phyloP scores from a whole-genome alignment of 53 echinoderm and acorn worm genomes.

The Apostichopus leukothele region DNA sequence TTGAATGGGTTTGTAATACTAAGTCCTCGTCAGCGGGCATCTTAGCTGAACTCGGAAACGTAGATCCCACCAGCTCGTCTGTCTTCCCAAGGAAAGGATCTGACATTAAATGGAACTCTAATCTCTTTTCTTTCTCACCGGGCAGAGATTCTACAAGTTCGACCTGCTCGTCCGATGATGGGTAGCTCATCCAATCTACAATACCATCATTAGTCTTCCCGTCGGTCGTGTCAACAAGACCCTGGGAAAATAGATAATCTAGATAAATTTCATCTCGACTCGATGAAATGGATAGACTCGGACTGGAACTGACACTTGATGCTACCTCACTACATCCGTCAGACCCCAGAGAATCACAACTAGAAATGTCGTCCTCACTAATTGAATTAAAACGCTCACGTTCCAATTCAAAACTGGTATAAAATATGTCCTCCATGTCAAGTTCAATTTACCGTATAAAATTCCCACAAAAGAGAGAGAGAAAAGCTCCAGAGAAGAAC shows the following conservation, averaged over 20 bases:
- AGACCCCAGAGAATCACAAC: slow-evolving; percentile 59
- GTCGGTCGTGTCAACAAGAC: slow-evolving; percentile 72
- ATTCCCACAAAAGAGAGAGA: neutral
- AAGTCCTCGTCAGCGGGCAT: neutral
- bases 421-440: slow-evolving; percentile 87
- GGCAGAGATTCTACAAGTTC: neutral
- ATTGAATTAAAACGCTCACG: slow-evolving; percentile 87
- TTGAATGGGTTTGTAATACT: neutral
- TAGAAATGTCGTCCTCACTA: slow-evolving; percentile 70
- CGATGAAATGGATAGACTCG: slow-evolving; percentile 35
- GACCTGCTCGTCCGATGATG: slow-evolving; percentile 3
- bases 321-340: slow-evolving; percentile 66
- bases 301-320: slow-evolving; percentile 66
- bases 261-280: slow-evolving; percentile 80
- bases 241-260: slow-evolving; percentile 96
- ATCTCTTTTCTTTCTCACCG: slow-evolving; percentile 12
- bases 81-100: slow-evolving; percentile 45
- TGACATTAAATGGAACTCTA: slow-evolving; percentile 17
- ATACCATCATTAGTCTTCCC: slow-evolving; percentile 40
- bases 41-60: slow-evolving; percentile 28
- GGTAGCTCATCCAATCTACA: slow-evolving; percentile 11
- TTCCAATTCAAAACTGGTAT: slow-evolving; percentile 89
- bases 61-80: slow-evolving; percentile 11
- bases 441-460: neutral
- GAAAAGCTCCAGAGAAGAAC: neutral